Evolutionary conservation across 2,888 invertebrate genomes (phyloP).

Genomic region (Thera britannica): DNA sequence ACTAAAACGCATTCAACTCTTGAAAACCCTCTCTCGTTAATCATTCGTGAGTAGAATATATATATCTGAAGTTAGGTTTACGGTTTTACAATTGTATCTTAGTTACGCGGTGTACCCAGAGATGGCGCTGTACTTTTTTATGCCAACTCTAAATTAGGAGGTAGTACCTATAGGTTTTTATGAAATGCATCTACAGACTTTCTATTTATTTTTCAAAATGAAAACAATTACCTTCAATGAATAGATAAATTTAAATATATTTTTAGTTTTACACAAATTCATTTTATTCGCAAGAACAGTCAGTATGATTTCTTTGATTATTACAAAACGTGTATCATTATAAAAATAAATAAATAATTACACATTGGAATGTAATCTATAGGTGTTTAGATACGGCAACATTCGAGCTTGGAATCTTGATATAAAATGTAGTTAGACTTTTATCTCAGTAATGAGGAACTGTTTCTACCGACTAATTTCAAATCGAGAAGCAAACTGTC

Average conservation of each 20-base stretch:
- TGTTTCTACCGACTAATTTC: constrained; percentile 24
- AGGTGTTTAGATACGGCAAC: neutral
- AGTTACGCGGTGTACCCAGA: constrained; percentile 6
- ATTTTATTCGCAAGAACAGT: too few relatives aligned
- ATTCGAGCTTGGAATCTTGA: constrained; percentile 25
- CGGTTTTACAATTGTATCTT: neutral
- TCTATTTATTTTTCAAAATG: too few relatives aligned
- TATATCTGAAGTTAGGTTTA: too few relatives aligned
- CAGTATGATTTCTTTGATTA: neutral
- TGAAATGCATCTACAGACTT: too few relatives aligned
- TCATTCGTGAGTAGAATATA: neutral
- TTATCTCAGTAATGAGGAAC: constrained; percentile 31
- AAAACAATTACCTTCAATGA: too few relatives aligned
- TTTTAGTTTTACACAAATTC: too few relatives aligned
- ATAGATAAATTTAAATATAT: too few relatives aligned
- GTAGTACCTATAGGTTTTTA: too few relatives aligned
- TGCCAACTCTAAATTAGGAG: too few relatives aligned
- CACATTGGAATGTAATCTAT: constrained; percentile 15
- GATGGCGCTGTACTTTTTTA: constrained; percentile 17
- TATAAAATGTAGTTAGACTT: constrained; percentile 22
- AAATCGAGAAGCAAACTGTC: constrained; percentile 14
- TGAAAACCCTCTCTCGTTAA: neutral
- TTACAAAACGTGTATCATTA: neutral
- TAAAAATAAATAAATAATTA: constrained; percentile 17
- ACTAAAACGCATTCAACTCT: constrained; percentile 1